phyloP scores from a whole-genome alignment of 2,797 vertebrate genomes.

The Eupleurogrammus muticus region DNA sequence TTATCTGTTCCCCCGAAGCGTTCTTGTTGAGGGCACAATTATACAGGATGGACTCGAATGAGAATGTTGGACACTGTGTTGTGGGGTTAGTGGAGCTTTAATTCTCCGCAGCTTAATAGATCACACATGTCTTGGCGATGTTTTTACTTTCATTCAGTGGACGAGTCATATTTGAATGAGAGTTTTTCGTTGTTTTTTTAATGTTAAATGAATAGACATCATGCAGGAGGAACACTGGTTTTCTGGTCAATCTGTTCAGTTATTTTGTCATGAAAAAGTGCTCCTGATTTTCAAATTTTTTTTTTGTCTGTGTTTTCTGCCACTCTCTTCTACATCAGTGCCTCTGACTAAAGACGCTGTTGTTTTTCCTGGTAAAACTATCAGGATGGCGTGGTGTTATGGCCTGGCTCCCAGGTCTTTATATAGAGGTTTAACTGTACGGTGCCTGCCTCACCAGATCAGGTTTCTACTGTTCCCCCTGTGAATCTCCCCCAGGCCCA shows the following conservation, averaged over 20 bases:
- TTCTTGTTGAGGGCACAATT: conserved; percentile 75
- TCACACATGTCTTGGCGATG: conserved; percentile 70
- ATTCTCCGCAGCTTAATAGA: conserved; percentile 63
- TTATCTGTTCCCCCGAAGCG: conserved; percentile 74
- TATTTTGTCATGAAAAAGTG: conserved; percentile 60
- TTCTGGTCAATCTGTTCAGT: conserved; percentile 64
- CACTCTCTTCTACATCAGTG: conserved; percentile 19
- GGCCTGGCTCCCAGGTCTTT: conserved; percentile 46
- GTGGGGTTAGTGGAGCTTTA: conserved; percentile 59
- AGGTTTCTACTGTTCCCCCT: conserved; percentile 66
- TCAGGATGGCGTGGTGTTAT: conserved; percentile 32
- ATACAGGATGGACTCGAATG: conserved; percentile 69
- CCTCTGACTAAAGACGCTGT: conserved; percentile 24
- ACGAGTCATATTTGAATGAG: conserved; percentile 45
- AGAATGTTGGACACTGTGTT: conserved; percentile 59
- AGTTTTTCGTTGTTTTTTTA: not conserved
- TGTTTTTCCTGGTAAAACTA: conserved; percentile 34
- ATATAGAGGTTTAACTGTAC: conserved; percentile 66
- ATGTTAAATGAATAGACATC: conserved; percentile 13
- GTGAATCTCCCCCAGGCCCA: conserved; percentile 69
- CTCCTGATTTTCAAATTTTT: conserved; percentile 39
- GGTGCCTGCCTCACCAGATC: conserved; percentile 66
- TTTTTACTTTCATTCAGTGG: conserved; percentile 64
- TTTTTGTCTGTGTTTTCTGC: conserved; percentile 23
- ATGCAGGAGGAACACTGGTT: conserved; percentile 43